Base-by-base conservation (phyloP, 2,888 invertebrate species). In the Scaeva pyrastri region DNA sequence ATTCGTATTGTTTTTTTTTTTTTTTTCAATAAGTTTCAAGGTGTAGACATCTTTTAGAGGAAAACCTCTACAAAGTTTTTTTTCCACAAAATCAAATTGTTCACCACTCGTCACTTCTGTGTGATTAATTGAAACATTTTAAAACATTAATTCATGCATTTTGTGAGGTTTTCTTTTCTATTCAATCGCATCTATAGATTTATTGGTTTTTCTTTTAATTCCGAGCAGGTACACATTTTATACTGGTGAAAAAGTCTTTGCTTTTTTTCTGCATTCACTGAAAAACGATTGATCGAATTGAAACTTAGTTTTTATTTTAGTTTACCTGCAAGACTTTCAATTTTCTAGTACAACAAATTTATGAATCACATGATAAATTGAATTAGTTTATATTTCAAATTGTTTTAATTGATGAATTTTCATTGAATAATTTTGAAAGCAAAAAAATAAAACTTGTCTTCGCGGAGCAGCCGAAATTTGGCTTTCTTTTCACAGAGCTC, bases 211-310 rank as follows among this genome's bases (percentile, higher is more conserved):
- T 66, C 66, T 48, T 64, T 31, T 45, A 64, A 19, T 19, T 48
- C 31, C 56, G 36, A 50, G 58, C 70, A 85, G 81, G 85, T 85
- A 85, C 76, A 85, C 85, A 83, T 78, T 78, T 82, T 77, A 56
- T 58, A 60, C 14, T 48, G 66, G 2, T 48, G 19, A 3, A 60
- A 23, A 16, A 31, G 16, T 70, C 70, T 80, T 76, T 64, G 16
- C 12, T 43, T 56, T 56, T 16, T 74, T 50, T 62, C 26, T 76
- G 39, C 60, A 66, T 16, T 66, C 73, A 76, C 80, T 70, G 36
- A 52, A 68, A 58, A 68, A 52, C 14, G n/a, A 68, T 52, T 68
- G 36, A 48, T 66, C 23, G 19, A 31, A 56, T 56, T 5, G 1
- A 66, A 58, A 72, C 45, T 52, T 73, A 74, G 21, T 43, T 55